These are phyloP conservation scores for Drosophila nr. fundita DNA, from an alignment of 2,888 invertebrate genomes.

Conservation along the genomic window DNA sequence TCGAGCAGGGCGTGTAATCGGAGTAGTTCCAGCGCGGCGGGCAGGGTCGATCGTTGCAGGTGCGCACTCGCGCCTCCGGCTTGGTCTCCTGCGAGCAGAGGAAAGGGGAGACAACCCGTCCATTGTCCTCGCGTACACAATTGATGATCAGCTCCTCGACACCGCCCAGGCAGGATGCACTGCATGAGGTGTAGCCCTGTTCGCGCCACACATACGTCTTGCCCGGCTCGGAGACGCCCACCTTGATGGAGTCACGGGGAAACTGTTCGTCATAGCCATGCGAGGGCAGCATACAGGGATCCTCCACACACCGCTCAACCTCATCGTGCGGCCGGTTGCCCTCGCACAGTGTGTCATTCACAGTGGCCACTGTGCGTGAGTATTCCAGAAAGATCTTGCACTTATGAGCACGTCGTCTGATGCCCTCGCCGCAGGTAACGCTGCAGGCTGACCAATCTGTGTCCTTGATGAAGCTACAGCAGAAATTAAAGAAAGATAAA, in stretches of 20 bases:
- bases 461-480: constrained; percentile 93
- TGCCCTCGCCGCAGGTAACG: constrained; percentile 95
- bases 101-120: constrained; percentile 94
- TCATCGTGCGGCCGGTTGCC: constrained; percentile 93
- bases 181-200: constrained; percentile 96
- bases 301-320: constrained; percentile 92
- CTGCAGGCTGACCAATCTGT: constrained; percentile 96
- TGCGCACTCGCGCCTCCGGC: constrained; percentile 94
- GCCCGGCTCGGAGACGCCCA: constrained; percentile 90
- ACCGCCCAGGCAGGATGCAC: constrained; percentile 96
- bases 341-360: constrained; percentile 94
- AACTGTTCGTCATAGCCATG: constrained; percentile 86
- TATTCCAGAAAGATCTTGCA: constrained; percentile 98
- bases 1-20: constrained; percentile 95
- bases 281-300: constrained; percentile 89
- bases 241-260: constrained; percentile 86
- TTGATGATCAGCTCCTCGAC: constrained; percentile 94
- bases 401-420: constrained; percentile 93
- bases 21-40: constrained; percentile 97
- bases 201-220: constrained; percentile 95
- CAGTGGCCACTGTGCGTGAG: constrained; percentile 93
- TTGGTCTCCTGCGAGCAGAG: constrained; percentile 94
- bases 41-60: constrained; percentile 97
- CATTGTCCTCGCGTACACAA: constrained; percentile 94
- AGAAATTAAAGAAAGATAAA: not conserved